A percentile compares a stretch with the other conserved stretches of the same genome.
These are phyloP conservation scores for Acomys russatus DNA, from an alignment of 2,797 vertebrate genomes.

Conservation along the genomic window DNA sequence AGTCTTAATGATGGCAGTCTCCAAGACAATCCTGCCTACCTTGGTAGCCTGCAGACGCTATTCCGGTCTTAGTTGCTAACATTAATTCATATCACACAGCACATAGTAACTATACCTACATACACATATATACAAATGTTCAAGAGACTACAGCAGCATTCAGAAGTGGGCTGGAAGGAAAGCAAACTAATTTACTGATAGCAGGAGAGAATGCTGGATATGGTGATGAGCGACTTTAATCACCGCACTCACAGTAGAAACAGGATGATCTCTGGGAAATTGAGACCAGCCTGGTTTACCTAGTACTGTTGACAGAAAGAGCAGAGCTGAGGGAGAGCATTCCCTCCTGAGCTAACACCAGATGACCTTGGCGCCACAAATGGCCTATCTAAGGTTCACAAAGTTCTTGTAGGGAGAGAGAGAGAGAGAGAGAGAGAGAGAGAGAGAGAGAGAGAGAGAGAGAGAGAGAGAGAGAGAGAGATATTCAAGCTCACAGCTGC, in stretches of 20 bases:
- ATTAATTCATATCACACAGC: background rate
- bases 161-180: background rate
- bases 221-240: accelerated
- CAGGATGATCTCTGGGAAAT: background rate
- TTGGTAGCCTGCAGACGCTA: background rate
- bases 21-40: background rate
- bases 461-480: no score
- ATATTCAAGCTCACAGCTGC: no score
- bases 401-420: no score
- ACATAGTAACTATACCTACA: background rate
- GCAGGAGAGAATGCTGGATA: background rate
- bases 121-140: no score
- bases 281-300: no score
- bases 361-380: no score
- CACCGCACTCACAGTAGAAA: background rate
- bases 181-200: background rate
- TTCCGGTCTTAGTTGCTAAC: background rate
- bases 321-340: no score
- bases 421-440: no score
- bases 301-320: no score
- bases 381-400: no score
- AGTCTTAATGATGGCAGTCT: background rate
- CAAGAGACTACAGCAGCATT: background rate
- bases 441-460: no score
- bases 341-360: no score